Conservation (phyloP, 1,140 invertebrate species). For the Macrostomum lignano region DNA sequence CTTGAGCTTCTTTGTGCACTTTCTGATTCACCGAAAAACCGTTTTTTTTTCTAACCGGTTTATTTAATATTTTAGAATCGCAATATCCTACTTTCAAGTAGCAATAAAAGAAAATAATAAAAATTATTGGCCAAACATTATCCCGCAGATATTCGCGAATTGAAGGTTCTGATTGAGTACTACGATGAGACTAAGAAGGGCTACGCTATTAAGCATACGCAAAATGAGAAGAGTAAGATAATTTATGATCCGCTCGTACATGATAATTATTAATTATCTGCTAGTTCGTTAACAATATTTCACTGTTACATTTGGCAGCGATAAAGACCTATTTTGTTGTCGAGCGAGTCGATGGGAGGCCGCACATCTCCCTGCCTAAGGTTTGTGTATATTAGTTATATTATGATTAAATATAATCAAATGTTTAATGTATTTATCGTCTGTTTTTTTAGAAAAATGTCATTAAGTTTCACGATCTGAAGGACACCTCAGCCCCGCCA, state of each 20-base stretch:
- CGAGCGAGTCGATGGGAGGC: slow-evolving; percentile 15
- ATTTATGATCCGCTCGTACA: neutral
- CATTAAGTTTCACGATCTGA: neutral
- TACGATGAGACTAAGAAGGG: slow-evolving; percentile 14
- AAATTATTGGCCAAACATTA: slow-evolving; percentile 4
- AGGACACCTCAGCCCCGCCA: neutral
- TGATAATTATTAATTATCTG: neutral
- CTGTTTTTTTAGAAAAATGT: neutral
- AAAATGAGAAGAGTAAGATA: slow-evolving; percentile 8
- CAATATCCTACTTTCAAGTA: slow-evolving; percentile 3
- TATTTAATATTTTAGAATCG: neutral
- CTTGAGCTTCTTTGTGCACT: too few species aligned
- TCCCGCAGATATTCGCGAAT: slow-evolving; percentile 16
- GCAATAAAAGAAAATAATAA: neutral
- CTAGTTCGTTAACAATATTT: neutral
- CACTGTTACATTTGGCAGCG: slow-evolving; percentile 29
- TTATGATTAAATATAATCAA: neutral
- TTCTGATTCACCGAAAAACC: too few species aligned
- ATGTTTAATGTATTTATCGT: too few species aligned
- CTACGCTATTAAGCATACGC: slow-evolving; percentile 7
- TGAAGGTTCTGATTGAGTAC: slow-evolving; percentile 19
- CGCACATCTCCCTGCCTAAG: neutral
- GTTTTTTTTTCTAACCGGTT: too few species aligned
- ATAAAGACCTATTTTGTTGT: slow-evolving; percentile 51
- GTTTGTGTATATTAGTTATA: neutral